Evolutionary conservation across 2,888 invertebrate genomes (phyloP), one percentile per base, ranked within the genome.

Genomic region (Ophion ventricosus): DNA sequence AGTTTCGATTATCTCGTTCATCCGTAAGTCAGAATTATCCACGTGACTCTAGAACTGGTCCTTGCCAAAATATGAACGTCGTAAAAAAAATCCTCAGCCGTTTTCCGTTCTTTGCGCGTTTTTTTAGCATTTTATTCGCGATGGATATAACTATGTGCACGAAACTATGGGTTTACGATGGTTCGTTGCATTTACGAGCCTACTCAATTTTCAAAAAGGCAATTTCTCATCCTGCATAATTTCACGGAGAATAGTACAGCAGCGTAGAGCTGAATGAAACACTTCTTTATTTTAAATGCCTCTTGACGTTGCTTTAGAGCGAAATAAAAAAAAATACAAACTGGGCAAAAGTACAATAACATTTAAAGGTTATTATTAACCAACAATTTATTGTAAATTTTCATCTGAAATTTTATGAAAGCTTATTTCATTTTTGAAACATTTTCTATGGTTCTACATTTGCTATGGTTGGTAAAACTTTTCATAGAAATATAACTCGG

Each of bases 81-180:
- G 49, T 49, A 49, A 17, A 49, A 17, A 40, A 49, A 49, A 49
- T 14, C 4, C 17, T 14, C 49, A 49, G 14, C 49, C 17, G 1
- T 49, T 49, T 49, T 49, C 14, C 17, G 14, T 49, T 49, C 2
- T 4, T 40, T 14, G 2, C 2, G 17, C 2, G 17, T 49, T 49
- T 49, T 49, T 49, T 49, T 17, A 49, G 17, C 49, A 17, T 49
- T 49, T 49, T 49, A 49, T 49, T 49, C 49, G 49, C 17, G 14
- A 49, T 17, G 49, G 49, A 14, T 11, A 49, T 49, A 49, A 49
- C 17, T 49, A 17, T 14, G 14, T 49, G 49, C 49, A 54, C 56
- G 14, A 54, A 35, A 64, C 54, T 40, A 63, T 29, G 43, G 69
- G 43, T 20, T 69, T 59, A 49, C 40, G 35, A 40, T n/a, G 35